These are phyloP conservation scores for Etheostoma spectabile DNA, from an alignment of 2,113 vertebrate genomes.

Conservation along the genomic window DNA sequence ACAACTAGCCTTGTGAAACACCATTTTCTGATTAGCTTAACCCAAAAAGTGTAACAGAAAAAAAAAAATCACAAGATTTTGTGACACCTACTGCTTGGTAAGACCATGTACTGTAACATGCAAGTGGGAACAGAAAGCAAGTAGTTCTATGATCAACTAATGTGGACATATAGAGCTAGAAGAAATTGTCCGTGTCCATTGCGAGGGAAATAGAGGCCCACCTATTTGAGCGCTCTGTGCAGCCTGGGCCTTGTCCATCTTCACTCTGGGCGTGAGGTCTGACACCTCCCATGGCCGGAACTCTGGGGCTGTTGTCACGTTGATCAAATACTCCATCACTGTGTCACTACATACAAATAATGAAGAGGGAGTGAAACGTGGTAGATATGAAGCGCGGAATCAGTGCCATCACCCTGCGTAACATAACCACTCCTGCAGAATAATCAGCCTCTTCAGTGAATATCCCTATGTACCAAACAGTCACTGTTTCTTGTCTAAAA, in stretches of 20 bases:
- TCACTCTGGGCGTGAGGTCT: slow-evolving; percentile 85
- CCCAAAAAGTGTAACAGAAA: too few species aligned
- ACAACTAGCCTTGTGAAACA: too few species aligned
- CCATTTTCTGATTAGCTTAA: too few species aligned
- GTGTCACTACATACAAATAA: slow-evolving; percentile 86
- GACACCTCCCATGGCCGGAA: slow-evolving; percentile 95
- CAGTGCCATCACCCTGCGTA: neutral
- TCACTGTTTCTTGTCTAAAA: neutral
- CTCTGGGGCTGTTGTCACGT: slow-evolving; percentile 95
- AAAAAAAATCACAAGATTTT: too few species aligned
- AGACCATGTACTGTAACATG: neutral
- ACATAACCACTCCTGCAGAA: neutral
- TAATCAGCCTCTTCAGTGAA: neutral
- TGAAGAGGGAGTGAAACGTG: neutral
- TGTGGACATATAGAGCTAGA: neutral
- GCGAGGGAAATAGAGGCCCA: slow-evolving; percentile 61
- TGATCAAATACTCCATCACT: slow-evolving; percentile 98
- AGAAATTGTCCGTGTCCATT: too few species aligned
- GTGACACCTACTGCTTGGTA: too few species aligned
- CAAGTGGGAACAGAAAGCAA: neutral
- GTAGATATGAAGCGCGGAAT: neutral
- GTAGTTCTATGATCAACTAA: neutral
- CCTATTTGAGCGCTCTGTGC: slow-evolving; percentile 88
- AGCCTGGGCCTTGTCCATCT: slow-evolving; percentile 88
- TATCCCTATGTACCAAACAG: neutral